Evolutionary conservation across 2,797 vertebrate genomes (phyloP), one percentile per base, ranked within the genome.

Genomic region (Rhinogobio ventralis): DNA sequence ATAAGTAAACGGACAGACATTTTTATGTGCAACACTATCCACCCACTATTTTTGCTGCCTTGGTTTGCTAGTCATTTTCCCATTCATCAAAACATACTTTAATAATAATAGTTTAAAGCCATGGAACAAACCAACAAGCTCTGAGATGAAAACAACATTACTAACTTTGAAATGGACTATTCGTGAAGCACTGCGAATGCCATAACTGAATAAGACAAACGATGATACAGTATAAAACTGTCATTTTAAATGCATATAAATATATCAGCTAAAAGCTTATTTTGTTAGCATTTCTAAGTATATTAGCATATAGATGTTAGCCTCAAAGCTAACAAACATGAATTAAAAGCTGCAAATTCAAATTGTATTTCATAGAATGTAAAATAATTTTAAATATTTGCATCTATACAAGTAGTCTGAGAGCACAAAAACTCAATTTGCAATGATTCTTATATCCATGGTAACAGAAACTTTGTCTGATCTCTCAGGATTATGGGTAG

Each of bases 1-100:
- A 55, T 13, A 33, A 75, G 23, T 28, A 76, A 76, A 46, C 36
- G 62, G 4, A 77, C 36, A 57, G 76, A 79, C 8, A 49, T 55
- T n/a, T 74, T 60, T 7, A 77, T 39, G 23, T 17, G 9, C 36
- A 62, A 62, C 36, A 57, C 30, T 57, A 33, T 53, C 17, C 28
- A 4, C 11, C 19, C 19, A 23, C 49, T 17, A n/a, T 5, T 5
- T 46, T 23, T 74, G 25, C 46, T 53, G 72, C 28, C 28, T 30
- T 33, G 72, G 28, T 74, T 74, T 74, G 2, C 46, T 36, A 33
- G 49, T 7, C 2, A 23, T 36, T 75, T 74, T 36, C 19, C 49
- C 28, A 36, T 60, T 76, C 51, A 75, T 20, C 11, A 55, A 55
- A 75, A 73, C 4, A 73, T 20, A 2, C 15, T 49, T 73, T 19